These are phyloP conservation scores for Styela plicata DNA, from an alignment of 23 tunicate species.

Conservation along the genomic window DNA sequence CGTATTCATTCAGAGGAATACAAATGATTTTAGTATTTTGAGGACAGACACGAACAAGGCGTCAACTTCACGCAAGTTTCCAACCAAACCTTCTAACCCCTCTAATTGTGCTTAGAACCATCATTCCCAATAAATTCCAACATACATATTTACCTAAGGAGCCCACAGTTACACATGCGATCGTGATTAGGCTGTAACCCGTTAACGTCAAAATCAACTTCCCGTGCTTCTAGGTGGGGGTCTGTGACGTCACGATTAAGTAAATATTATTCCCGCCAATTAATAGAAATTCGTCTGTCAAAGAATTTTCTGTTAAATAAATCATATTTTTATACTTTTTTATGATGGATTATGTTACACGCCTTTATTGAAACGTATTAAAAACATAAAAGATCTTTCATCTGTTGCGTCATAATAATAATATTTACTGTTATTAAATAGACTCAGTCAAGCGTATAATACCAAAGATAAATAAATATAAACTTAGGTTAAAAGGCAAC, in stretches of 20 bases:
- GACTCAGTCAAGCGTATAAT: not conserved
- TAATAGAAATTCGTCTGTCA: not conserved
- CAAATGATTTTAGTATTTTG: no score
- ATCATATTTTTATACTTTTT: no score
- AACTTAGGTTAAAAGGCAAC: no score
- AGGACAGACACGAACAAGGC: no score
- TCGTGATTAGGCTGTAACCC: no score
- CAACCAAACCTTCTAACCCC: no score
- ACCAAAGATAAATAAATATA: no score
- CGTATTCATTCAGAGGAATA: no score
- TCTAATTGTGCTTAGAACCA: no score
- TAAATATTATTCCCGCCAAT: not conserved
- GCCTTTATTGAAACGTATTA: not conserved
- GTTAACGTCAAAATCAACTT: not conserved
- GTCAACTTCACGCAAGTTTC: no score
- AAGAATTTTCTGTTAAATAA: not conserved
- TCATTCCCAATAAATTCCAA: not conserved
- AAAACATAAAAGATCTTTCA: not conserved
- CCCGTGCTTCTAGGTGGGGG: not conserved
- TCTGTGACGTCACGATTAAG: not conserved
- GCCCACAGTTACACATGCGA: no score
- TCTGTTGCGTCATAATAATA: not conserved
- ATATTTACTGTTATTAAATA: not conserved
- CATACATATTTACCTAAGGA: not conserved
- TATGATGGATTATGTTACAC: not conserved